A percentile compares a stretch with the other conserved stretches of the same genome.
These are phyloP conservation scores for Lobophora halterata DNA, from an alignment of 2,888 invertebrate genomes.

Conservation along the genomic window DNA sequence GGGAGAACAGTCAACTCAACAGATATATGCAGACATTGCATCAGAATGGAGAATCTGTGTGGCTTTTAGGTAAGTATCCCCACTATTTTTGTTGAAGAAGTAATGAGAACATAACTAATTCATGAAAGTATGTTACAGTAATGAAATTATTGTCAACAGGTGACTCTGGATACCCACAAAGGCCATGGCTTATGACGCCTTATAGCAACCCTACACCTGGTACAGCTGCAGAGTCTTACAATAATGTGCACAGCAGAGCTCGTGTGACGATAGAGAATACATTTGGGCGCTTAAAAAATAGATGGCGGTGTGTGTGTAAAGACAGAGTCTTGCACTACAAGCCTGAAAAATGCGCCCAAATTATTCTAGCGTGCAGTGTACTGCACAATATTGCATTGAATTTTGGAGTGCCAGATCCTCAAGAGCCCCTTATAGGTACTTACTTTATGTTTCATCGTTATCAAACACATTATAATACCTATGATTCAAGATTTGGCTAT, in stretches of 20 bases:
- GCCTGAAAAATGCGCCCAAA: constrained; percentile 30
- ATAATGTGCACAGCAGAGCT: constrained; percentile 10
- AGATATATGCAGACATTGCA: constrained; percentile 16
- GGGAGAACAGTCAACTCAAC: constrained; percentile 21
- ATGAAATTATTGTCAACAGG: too few relatives aligned
- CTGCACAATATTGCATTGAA: constrained; percentile 27
- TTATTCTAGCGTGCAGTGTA: constrained; percentile 33
- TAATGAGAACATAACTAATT: too few relatives aligned
- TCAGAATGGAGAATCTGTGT: constrained; percentile 14
- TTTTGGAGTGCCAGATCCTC: constrained; percentile 1
- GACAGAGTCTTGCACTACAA: constrained; percentile 31
- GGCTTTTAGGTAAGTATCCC: constrained; percentile 18
- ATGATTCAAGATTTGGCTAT: too few relatives aligned
- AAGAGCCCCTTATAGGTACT: neutral
- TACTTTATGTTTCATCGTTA: neutral
- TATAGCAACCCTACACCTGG: constrained; percentile 5
- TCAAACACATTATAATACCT: too few relatives aligned
- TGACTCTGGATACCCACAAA: constrained; percentile 15
- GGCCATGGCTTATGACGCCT: constrained; percentile 29
- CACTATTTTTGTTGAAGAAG: too few relatives aligned
- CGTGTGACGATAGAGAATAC: constrained; percentile 11
- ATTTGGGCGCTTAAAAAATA: neutral
- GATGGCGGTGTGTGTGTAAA: constrained; percentile 9
- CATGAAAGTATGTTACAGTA: too few relatives aligned
- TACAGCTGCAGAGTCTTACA: constrained; percentile 5